Evolutionary conservation across 2,888 invertebrate species (phyloP).

Genomic region (Phrixothrix hirtus): DNA sequence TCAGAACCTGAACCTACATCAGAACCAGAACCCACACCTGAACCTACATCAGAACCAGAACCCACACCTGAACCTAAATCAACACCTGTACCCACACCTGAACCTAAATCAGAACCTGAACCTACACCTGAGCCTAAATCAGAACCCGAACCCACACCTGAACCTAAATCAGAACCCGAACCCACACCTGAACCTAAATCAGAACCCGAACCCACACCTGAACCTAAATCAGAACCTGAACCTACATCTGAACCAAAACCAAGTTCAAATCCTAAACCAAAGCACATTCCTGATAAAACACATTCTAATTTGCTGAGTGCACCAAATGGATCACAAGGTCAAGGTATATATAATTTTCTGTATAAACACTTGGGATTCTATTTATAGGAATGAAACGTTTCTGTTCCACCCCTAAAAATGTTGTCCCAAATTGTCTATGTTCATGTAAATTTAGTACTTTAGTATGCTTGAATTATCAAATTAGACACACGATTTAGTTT

Average conservation of each 20-base stretch:
- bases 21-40: conserved; percentile 53
- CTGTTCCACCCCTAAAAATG: too few species aligned
- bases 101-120: conserved; percentile 49
- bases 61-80: conserved; percentile 56
- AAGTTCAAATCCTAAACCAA: conserved; percentile 52
- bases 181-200: conserved; percentile 57
- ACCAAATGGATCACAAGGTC: conserved; percentile 49
- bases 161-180: conserved; percentile 52
- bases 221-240: conserved; percentile 50
- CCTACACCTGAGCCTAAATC: conserved; percentile 47
- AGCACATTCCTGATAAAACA: conserved; percentile 52
- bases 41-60: conserved; percentile 51
- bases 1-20: conserved; percentile 55
- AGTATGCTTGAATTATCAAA: not conserved
- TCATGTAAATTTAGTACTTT: not conserved
- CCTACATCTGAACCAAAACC: conserved; percentile 52
- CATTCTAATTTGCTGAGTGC: conserved; percentile 44
- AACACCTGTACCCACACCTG: conserved; percentile 52
- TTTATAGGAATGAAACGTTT: not conserved
- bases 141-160: conserved; percentile 51
- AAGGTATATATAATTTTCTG: conserved; percentile 36
- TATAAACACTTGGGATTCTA: not conserved
- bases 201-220: conserved; percentile 53
- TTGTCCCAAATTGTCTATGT: too few species aligned
- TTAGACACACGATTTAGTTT: not conserved